Conservation (phyloP, 1,140 invertebrate species). For the Bombus sylvicola region DNA sequence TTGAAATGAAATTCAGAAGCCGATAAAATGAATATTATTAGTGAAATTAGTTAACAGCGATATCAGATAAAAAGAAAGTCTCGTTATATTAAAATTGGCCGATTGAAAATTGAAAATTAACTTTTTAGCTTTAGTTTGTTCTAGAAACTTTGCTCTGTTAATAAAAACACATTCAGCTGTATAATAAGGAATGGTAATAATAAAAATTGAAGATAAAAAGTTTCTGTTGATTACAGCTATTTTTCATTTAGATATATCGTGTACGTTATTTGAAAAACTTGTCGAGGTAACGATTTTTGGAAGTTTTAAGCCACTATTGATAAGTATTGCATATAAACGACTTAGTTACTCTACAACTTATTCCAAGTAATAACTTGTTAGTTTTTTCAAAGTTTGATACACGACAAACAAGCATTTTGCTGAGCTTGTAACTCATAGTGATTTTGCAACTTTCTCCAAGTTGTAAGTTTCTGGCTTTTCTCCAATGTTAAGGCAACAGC, state of each 20-base stretch:
- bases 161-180: no score
- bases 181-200: no score
- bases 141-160: no score
- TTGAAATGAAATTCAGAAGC: no score
- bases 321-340: not conserved
- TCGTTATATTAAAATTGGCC: no score
- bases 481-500: not conserved
- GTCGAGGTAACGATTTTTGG: not conserved
- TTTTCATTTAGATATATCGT: not conserved
- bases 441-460: not conserved
- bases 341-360: not conserved
- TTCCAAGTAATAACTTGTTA: not conserved
- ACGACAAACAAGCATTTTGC: not conserved
- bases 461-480: not conserved
- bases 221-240: not conserved
- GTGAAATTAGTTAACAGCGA: no score
- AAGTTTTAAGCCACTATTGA: not conserved
- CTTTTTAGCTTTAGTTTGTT: no score
- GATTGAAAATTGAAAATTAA: no score
- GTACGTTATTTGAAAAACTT: not conserved
- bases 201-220: no score
- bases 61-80: no score
- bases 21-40: no score
- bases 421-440: not conserved
- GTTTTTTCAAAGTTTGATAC: not conserved